These are phyloP conservation scores for Nothura maculosa DNA, from an alignment of 2,797 vertebrate species.

Conservation along the genomic window DNA sequence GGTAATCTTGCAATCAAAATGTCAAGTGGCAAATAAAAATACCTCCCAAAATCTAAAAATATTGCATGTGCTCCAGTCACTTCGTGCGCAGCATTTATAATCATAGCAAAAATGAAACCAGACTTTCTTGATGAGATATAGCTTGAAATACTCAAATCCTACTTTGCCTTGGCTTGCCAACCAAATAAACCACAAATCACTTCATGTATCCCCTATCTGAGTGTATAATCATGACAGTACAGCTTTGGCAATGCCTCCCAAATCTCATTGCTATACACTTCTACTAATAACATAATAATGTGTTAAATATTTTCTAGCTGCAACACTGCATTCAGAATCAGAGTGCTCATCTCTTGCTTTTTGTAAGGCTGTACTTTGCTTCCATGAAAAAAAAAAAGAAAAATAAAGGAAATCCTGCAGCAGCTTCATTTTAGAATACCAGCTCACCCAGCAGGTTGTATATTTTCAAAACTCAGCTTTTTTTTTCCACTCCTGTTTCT, in stretches of 20 bases:
- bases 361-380: not conserved
- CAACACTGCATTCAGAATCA: not conserved
- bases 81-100: not conserved
- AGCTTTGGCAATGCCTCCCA: slow-evolving; percentile 42
- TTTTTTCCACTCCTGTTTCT: slow-evolving; percentile 9
- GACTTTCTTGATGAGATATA: slow-evolving; percentile 8
- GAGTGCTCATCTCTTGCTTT: not conserved
- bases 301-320: slow-evolving; percentile 36
- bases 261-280: slow-evolving; percentile 61
- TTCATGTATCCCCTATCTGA: slow-evolving; percentile 2
- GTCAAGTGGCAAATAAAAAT: not conserved
- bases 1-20: not conserved
- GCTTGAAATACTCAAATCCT: slow-evolving; percentile 5
- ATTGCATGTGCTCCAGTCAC: not conserved
- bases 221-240: slow-evolving; percentile 23
- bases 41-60: not conserved
- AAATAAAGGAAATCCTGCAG: slow-evolving; percentile 30
- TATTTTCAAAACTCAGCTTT: slow-evolving; percentile 43
- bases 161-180: slow-evolving; percentile 19
- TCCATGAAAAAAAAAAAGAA: slow-evolving; percentile 54
- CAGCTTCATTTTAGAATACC: slow-evolving; percentile 27
- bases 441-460: not conserved
- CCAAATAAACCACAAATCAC: slow-evolving; percentile 38
- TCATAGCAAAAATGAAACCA: slow-evolving; percentile 2
- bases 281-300: slow-evolving; percentile 31